phyloP scores from a whole-genome alignment of 2,797 vertebrate genomes.

The Bradypodion ventrale region DNA sequence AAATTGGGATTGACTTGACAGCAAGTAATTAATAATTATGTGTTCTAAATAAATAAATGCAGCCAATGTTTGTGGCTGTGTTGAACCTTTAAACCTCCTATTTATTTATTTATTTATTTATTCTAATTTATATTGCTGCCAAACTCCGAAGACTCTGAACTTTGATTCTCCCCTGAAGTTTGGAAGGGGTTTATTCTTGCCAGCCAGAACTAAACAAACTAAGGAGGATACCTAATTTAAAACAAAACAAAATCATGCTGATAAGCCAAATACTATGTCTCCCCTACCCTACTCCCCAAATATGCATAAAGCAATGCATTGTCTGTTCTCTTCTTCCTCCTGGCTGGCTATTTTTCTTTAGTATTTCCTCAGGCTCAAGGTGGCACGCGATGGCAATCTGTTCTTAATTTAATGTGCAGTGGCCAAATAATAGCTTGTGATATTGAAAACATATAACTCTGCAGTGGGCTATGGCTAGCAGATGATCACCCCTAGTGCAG shows the following conservation, averaged over 20 bases:
- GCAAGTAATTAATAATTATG: no score
- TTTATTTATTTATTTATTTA: no score
- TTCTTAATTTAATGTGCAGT: conserved; percentile 48
- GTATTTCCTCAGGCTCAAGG: conserved; percentile 15
- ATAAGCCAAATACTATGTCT: background rate
- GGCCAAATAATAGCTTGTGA: conserved; percentile 32
- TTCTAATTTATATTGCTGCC: no score
- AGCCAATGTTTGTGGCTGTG: no score
- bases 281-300: no score
- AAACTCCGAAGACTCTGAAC: no score
- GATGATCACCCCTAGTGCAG: conserved; percentile 54
- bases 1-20: no score
- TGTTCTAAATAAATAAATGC: background rate
- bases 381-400: conserved; percentile 21
- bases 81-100: no score
- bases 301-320: conserved; percentile 4
- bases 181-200: background rate
- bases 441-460: conserved; percentile 22
- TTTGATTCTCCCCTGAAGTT: background rate
- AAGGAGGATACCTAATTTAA: background rate
- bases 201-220: background rate
- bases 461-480: conserved; percentile 16
- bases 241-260: background rate
- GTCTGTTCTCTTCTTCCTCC: conserved; percentile 17
- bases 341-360: conserved; percentile 33